Percentiles rank a stretch among this genome's conserved stretches.
Evolutionary conservation across 2,797 vertebrate genomes (phyloP).

Genomic region (Gallinago nigripennis): DNA sequence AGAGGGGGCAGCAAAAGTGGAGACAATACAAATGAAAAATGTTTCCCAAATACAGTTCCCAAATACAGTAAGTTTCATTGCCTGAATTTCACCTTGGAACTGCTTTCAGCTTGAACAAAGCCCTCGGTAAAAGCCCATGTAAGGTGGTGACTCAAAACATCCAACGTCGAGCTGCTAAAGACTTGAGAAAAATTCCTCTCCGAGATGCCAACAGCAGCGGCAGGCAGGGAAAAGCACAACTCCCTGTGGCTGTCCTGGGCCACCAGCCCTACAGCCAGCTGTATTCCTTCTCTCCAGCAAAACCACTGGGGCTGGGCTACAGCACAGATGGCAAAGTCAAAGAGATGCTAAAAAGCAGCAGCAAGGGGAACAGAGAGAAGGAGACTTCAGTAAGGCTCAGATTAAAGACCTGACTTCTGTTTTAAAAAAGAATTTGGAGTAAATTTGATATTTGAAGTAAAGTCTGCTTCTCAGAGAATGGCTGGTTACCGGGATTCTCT

Average conservation of each 20-base stretch:
- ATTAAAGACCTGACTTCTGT: neutral
- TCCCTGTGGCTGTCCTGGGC: neutral
- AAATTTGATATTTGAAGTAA: neutral
- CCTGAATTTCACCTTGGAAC: neutral
- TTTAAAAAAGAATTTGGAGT: neutral
- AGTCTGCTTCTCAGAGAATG: neutral
- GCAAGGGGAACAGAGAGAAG: neutral
- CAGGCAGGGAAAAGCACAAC: neutral
- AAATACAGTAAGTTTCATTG: neutral
- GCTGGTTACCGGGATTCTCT: neutral
- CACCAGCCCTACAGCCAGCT: neutral
- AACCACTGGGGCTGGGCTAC: neutral
- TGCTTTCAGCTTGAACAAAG: neutral
- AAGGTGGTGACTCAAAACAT: neutral
- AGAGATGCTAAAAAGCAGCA: neutral
- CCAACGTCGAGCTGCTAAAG: neutral
- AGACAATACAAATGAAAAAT: neutral
- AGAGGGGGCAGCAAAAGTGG: neutral
- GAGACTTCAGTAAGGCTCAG: neutral
- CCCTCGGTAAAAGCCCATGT: neutral
- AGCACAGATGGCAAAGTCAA: neutral
- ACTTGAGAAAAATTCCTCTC: neutral
- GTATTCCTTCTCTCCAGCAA: neutral
- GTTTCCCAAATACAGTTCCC: neutral
- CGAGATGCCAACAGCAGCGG: accelerated